Evolutionary conservation across 1,140 invertebrate species (phyloP), one percentile per base, ranked within the genome.

Genomic region (Adelges cooleyi): DNA sequence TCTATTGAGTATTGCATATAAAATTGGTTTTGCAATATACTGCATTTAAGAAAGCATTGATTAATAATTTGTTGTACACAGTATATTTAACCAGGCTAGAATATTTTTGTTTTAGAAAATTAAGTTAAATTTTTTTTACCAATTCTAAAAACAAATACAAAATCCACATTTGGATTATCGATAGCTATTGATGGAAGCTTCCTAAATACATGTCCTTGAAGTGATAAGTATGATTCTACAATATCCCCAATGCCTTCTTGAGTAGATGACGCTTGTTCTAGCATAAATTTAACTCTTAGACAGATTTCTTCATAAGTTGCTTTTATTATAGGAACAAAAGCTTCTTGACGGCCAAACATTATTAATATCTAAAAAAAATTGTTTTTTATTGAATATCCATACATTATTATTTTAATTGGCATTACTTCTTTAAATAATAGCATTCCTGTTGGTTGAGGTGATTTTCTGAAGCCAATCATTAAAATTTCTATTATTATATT

Each of bases 221-320:
- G 56, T 20, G 56, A 62, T 46, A 62, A 48, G 33, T 62, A 62
- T 18, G 56, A 15, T 33, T 62, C 56, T 15, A 62, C 20, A 40
- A 62, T 17, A 62, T 62, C 56, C n/a, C 56, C 56, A 62, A 62
- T 23, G 27, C n/a, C 18, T 20, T 29, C 13, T 10, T 48, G 25
- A 62, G 44, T 25, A 33, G 42, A 20, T 46, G 56, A 33, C 33
- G 29, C 11, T 62, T 62, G 56, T 48, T 62, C 56, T 29, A 62
- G 33, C 23, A 62, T 29, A 20, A 11, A 33, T 29, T 62, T 44
- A 33, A 62, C 13, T 62, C 42, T 48, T 36, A 46, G 13, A 48
- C 56, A 62, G 29, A 62, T 62, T 62, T 62, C 40, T 48, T 62
- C 56, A 22, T 62, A 62, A 9, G 56, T 62, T 46, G 56, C 44